Evolutionary conservation across 2,888 invertebrate genomes (phyloP), one percentile per base, ranked within the genome.

Genomic region (Lepetodrilus schrolli): DNA sequence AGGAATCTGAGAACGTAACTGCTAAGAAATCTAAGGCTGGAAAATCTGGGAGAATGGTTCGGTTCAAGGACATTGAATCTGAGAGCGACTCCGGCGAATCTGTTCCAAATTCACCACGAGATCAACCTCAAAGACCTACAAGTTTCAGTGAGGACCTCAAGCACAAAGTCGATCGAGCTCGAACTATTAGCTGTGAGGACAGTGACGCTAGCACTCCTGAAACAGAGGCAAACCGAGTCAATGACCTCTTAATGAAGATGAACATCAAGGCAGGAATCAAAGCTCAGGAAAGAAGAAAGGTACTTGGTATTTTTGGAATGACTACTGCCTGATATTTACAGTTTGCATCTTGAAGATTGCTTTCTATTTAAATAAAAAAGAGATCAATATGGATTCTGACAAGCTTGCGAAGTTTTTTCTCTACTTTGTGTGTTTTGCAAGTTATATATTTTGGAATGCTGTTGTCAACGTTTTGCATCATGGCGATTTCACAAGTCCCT

Each of bases 251-350:
- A 10, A 68, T 80, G 68, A 80, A 78, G 70, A 74, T 80, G 58
- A 78, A 80, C 70, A 72, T 80, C 23, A 80, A 77, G 66, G 74
- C 80, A n/a, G 80, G 77, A 10, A 70, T 70, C 36, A 76, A 76
- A 17, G 78, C 80, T 8, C 48, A 78, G 48, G 80, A 80, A 51
- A 74, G 78, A 34, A 74, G 80, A 74, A 80, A 78, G 78, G 80
- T 80, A 80, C 68, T 47, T 23, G 47, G 68, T 47, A 68, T 68
- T 43, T 20, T 58, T 58, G 4, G 58, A 58, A 58, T 58, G 58
- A 26, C 58, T 30, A 49, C 47, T 43, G 50, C 50, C 23, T 72
- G 65, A 38, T 72, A 43, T 65, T 70, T 38, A 20, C 38, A 43
- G 68, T 68, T 43, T 38, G 21, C n/a, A n/a, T n/a, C n/a, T n/a